Conservation (phyloP, 2,113 vertebrate genomes). For the Catagonus wagneri region DNA sequence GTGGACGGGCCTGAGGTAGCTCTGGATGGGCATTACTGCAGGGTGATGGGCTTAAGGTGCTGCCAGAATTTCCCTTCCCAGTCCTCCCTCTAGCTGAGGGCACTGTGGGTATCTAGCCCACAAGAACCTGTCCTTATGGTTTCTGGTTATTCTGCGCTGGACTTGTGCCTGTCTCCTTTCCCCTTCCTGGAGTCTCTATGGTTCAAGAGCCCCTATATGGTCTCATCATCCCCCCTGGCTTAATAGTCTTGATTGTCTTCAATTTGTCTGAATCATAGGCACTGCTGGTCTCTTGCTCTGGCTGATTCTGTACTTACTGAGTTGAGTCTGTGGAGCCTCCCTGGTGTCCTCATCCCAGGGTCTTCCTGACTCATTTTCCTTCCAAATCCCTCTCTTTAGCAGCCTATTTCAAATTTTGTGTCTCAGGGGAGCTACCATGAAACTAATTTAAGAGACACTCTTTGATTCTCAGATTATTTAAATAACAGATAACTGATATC, state of each 20-base stretch:
- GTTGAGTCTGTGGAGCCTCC: neutral
- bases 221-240: neutral
- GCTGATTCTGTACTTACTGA: neutral
- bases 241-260: slow-evolving; percentile 14
- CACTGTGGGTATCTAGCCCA: neutral
- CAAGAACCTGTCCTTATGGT: neutral
- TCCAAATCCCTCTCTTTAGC: neutral
- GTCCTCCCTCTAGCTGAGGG: neutral
- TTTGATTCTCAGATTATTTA: slow-evolving; percentile 10
- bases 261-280: slow-evolving; percentile 33
- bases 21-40: neutral
- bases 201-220: neutral
- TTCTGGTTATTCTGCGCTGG: neutral
- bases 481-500: neutral
- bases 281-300: neutral
- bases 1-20: neutral
- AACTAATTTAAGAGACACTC: neutral
- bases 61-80: neutral
- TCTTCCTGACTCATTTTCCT: slow-evolving; percentile 52
- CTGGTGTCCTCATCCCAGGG: neutral
- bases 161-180: neutral
- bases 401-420: slow-evolving; percentile 14
- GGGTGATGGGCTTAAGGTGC: neutral
- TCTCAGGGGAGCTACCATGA: neutral
- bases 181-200: neutral